phyloP scores from a whole-genome alignment of 2,888 invertebrate genomes.

The Malthinus seriepunctatus region DNA sequence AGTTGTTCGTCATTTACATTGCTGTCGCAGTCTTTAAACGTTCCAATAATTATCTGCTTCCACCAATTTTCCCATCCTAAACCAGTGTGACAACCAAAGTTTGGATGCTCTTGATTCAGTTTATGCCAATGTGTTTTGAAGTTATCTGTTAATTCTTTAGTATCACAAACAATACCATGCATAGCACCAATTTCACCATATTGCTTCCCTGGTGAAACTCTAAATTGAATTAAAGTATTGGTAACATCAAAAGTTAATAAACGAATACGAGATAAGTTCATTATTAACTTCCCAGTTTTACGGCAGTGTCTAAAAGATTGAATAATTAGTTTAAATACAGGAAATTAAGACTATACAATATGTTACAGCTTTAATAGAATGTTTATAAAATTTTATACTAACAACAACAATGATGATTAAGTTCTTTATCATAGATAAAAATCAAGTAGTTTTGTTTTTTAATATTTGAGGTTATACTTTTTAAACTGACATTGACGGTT shows the following conservation, averaged over 20 bases:
- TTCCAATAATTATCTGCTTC: conserved; percentile 67
- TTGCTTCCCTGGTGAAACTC: conserved; percentile 70
- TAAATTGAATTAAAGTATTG: conserved; percentile 78
- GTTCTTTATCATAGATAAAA: too few relatives aligned
- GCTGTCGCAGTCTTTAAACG: conserved; percentile 62
- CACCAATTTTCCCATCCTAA: conserved; percentile 85
- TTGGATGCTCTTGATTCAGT: conserved; percentile 73
- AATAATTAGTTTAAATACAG: too few relatives aligned
- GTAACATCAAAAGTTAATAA: conserved; percentile 88
- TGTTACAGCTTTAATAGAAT: too few relatives aligned
- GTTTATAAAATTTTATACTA: too few relatives aligned
- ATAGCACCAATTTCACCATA: conserved; percentile 72
- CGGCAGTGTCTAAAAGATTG: too few relatives aligned
- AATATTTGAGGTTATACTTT: too few relatives aligned
- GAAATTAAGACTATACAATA: too few relatives aligned
- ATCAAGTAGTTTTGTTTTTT: too few relatives aligned
- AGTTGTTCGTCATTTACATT: conserved; percentile 52
- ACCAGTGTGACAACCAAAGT: conserved; percentile 73
- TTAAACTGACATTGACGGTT: too few relatives aligned
- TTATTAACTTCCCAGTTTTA: conserved; percentile 38
- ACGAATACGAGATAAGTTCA: conserved; percentile 59
- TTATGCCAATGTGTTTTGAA: conserved; percentile 68
- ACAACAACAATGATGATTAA: too few relatives aligned
- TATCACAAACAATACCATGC: conserved; percentile 68
- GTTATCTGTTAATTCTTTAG: conserved; percentile 61